Percentiles rank a stretch among this genome's conserved stretches.
These are phyloP conservation scores for Tenthredo mesomela DNA, from an alignment of 2,888 invertebrate genomes.

Conservation along the genomic window DNA sequence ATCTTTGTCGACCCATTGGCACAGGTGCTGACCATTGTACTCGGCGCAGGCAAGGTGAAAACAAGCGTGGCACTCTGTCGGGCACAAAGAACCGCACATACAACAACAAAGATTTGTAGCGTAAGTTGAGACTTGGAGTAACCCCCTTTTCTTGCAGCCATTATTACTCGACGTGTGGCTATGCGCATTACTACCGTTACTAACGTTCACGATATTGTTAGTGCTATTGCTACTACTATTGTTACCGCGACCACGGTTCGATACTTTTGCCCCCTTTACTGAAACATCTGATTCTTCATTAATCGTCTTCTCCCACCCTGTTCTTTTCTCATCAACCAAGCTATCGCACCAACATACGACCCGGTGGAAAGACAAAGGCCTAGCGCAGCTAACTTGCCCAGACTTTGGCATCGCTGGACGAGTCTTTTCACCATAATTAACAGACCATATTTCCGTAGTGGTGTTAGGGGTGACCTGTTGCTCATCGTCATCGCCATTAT, in stretches of 20 bases:
- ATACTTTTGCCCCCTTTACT: not conserved
- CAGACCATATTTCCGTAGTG: slow-evolving; percentile 18
- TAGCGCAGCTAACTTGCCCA: slow-evolving; percentile 68
- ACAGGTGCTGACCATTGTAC: slow-evolving; percentile 73
- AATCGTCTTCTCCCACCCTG: not conserved
- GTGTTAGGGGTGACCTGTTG: slow-evolving; percentile 33
- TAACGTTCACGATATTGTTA: slow-evolving; percentile 50
- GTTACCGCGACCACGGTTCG: not conserved
- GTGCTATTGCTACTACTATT: slow-evolving; percentile 30
- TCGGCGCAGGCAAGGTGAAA: slow-evolving; percentile 82
- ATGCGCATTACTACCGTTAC: slow-evolving; percentile 42
- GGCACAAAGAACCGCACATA: slow-evolving; percentile 82
- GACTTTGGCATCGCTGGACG: slow-evolving; percentile 10
- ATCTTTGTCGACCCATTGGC: slow-evolving; percentile 76
- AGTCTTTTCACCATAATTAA: not conserved
- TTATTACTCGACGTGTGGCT: slow-evolving; percentile 12
- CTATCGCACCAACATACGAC: slow-evolving; percentile 73
- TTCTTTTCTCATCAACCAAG: slow-evolving; percentile 16
- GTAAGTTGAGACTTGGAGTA: slow-evolving; percentile 52
- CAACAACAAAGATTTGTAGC: slow-evolving; percentile 79
- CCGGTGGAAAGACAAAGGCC: slow-evolving; percentile 74
- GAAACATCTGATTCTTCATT: slow-evolving; percentile 12
- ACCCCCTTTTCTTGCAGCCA: slow-evolving; percentile 55
- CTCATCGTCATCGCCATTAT: slow-evolving; percentile 32
- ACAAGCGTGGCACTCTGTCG: slow-evolving; percentile 84